Evolutionary conservation across 2,888 invertebrate genomes (phyloP), one percentile per base, ranked within the genome.

Genomic region (Leucoma salicis): DNA sequence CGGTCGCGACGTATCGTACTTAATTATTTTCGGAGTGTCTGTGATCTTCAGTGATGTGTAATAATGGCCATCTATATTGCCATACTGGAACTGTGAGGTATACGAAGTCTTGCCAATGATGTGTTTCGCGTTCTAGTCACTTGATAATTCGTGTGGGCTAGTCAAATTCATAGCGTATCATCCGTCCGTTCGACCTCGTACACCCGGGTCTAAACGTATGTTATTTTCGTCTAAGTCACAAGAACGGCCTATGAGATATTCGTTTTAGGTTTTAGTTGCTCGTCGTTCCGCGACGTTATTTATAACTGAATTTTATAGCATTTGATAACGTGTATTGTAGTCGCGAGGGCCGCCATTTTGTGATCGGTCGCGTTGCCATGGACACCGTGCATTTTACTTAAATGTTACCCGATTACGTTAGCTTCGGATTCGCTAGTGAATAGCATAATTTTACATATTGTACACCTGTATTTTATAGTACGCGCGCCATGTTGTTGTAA

Each of bases 51-150:
- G 52, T 27, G 27, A 27, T 29, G 12, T 55, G 48, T 56, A 59
- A 58, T 13, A 39, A 62, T 65, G 71, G 71, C 66, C 71, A 66
- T 73, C 50, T 39, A 41, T 42, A 53, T 66, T 70, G 71, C 71
- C 71, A 70, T 70, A 72, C 55, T 29, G 7, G 6, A 29, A 29
- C 29, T 29, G 29, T 29, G 7, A 53, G 64, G 48, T 55, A 55
- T 60, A 62, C 64, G 69, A 67, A 74, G 72, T 85, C 86, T 86
- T 85, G 87, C 86, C 87, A 85, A 76, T 74, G 74, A 67, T 72
- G 69, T 70, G 80, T 81, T 74, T 80, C 82, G 78, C 68, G 82
- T 82, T 87, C 88, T 88, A 88, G 88, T 88, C 88, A 87, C 73
- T 85, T 74, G 70, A 79, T 78, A 71, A 80, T 78, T 80, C 78